Percentiles rank a stretch among this genome's conserved stretches.
These are phyloP conservation scores for Liparis tanakae DNA, from an alignment of 2,797 vertebrate species.

Conservation along the genomic window DNA sequence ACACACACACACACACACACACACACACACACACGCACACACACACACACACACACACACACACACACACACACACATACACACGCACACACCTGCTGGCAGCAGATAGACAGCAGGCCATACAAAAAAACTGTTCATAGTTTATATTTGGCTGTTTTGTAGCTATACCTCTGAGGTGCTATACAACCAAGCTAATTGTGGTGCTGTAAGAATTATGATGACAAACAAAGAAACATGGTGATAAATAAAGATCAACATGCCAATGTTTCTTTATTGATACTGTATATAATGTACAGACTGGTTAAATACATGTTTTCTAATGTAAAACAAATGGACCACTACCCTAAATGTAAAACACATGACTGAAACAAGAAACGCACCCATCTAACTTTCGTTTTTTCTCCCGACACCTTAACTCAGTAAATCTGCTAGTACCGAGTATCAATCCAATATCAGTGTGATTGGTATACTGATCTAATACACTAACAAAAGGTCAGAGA, in stretches of 20 bases:
- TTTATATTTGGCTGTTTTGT: constrained; percentile 3
- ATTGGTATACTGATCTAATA: not conserved
- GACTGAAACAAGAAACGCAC: not conserved
- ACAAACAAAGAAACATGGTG: not conserved
- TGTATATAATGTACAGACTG: not conserved
- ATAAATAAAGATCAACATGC: not conserved
- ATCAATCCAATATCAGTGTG: not conserved
- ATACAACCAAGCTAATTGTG: not conserved
- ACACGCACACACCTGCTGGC: constrained; percentile 8
- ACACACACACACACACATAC: no score
- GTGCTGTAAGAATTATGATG: not conserved
- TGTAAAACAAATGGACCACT: not conserved
- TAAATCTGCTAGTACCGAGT: not conserved
- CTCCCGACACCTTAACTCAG: not conserved
- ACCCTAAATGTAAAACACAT: not conserved
- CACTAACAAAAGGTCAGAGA: not conserved
- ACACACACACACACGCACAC: not conserved
- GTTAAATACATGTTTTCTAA: not conserved
- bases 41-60: no score
- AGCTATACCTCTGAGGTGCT: not conserved
- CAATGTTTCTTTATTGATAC: not conserved
- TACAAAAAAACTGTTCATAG: not conserved
- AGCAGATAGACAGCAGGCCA: constrained; percentile 5
- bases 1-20: not conserved
- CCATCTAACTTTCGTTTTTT: not conserved